phyloP scores from a whole-genome alignment of 2,888 invertebrate genomes.

The Lasioglossum pauxillum region DNA sequence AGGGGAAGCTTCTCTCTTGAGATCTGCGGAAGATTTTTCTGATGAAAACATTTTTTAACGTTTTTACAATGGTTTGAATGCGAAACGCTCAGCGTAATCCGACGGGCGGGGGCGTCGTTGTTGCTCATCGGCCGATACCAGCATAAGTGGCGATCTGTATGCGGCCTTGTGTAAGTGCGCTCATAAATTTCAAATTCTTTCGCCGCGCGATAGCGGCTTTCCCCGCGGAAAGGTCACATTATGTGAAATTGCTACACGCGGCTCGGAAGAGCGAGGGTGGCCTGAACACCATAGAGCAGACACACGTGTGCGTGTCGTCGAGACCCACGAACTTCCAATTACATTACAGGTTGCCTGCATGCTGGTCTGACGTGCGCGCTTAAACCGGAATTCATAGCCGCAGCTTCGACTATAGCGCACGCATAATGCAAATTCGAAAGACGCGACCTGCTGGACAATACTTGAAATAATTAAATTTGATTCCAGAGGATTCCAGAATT shows the following conservation, averaged over 20 bases:
- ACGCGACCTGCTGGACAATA: not conserved
- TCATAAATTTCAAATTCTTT: conserved; percentile 72
- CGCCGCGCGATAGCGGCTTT: conserved; percentile 70
- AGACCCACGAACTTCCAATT: conserved; percentile 61
- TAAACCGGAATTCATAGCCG: conserved; percentile 46
- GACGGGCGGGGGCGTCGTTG: not conserved
- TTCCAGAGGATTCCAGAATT: not conserved
- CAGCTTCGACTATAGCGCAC: not conserved
- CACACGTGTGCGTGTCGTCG: conserved; percentile 37
- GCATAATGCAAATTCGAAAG: conserved; percentile 27
- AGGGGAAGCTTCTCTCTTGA: too few relatives aligned
- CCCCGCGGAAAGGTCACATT: conserved; percentile 61
- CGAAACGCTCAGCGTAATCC: too few relatives aligned
- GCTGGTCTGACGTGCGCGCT: conserved; percentile 45
- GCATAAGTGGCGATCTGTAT: conserved; percentile 49
- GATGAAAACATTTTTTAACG: too few relatives aligned
- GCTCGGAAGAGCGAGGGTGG: conserved; percentile 14
- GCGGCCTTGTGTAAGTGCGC: conserved; percentile 62
- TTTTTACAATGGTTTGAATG: too few relatives aligned
- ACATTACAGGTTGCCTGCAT: conserved; percentile 61
- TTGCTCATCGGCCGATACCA: conserved; percentile 27
- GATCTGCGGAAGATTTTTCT: too few relatives aligned
- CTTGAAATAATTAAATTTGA: not conserved
- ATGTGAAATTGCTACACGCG: conserved; percentile 60
- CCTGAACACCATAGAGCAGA: conserved; percentile 32